Percentiles rank a stretch among this genome's conserved stretches.
Conservation (phyloP, 2,888 invertebrate species). For the Buathra laborator region DNA sequence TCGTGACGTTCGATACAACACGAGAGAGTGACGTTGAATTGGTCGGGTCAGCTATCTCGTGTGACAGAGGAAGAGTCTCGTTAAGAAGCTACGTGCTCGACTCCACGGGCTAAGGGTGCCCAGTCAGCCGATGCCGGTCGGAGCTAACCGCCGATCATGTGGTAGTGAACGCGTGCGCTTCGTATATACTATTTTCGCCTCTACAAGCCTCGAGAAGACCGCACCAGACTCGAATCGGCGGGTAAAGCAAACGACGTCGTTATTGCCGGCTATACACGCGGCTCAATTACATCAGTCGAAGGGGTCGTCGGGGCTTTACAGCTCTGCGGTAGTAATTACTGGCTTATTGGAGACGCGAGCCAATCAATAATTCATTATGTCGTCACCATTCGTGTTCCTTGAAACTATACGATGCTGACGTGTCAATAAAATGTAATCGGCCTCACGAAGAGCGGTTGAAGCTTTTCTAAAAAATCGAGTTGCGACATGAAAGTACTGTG, state of each 20-base stretch:
- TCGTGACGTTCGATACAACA: neutral
- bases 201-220: constrained; percentile 9
- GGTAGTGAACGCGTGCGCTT: constrained; percentile 32
- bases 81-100: constrained; percentile 76
- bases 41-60: constrained; percentile 66
- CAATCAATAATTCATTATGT: constrained; percentile 5
- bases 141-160: constrained; percentile 5
- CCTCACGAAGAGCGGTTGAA: neutral
- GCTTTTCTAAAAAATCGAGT: neutral
- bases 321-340: neutral
- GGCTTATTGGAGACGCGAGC: neutral
- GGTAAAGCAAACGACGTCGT: constrained; percentile 10
- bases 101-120: constrained; percentile 55
- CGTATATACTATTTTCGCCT: constrained; percentile 35
- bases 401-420: neutral
- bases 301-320: neutral
- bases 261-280: neutral
- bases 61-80: constrained; percentile 77
- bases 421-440: neutral
- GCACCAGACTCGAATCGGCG: constrained; percentile 3
- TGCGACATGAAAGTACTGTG: too few relatives aligned
- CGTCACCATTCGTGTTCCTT: neutral
- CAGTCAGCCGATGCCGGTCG: constrained; percentile 48
- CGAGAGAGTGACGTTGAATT: constrained; percentile 60
- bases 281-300: constrained; percentile 5